Conservation (phyloP, 2,113 vertebrate species). For the Caranx ignobilis region DNA sequence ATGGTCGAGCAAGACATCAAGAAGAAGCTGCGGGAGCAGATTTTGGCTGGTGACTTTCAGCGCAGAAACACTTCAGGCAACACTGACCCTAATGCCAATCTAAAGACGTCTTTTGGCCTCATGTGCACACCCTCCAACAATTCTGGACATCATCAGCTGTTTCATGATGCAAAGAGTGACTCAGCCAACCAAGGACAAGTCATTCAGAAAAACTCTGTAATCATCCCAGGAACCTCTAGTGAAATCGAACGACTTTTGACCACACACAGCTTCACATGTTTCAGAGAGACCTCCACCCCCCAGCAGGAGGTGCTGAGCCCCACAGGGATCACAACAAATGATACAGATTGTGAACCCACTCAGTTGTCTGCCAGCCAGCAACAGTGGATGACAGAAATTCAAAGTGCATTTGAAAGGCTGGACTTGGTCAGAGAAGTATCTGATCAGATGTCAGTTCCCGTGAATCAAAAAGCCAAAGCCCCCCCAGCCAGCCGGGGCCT, state of each 20-base stretch:
- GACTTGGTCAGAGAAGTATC: conserved; percentile 84
- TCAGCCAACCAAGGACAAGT: not conserved
- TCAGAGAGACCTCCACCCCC: conserved; percentile 50
- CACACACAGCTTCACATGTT: conserved; percentile 65
- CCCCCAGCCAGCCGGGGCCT: conserved; percentile 57
- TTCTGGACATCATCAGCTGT: conserved; percentile 31
- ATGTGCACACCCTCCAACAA: conserved; percentile 33
- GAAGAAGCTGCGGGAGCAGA: conserved; percentile 86
- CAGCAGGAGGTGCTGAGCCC: conserved; percentile 42
- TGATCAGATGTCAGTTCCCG: conserved; percentile 32
- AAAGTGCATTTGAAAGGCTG: conserved; percentile 89
- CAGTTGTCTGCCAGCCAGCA: conserved; percentile 82
- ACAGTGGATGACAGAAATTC: conserved; percentile 87
- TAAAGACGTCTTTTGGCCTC: conserved; percentile 39
- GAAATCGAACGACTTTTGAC: conserved; percentile 71
- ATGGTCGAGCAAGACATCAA: conserved; percentile 84
- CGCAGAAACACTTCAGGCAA: conserved; percentile 76
- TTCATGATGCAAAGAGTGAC: conserved; percentile 42
- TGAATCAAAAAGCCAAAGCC: conserved; percentile 10
- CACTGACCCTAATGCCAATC: conserved; percentile 52
- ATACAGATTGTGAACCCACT: conserved; percentile 66
- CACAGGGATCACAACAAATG: conserved; percentile 39
- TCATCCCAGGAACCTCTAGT: conserved; percentile 24
- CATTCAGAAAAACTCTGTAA: conserved; percentile 39
- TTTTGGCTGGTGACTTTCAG: conserved; percentile 86